Evolutionary conservation across 2,113 vertebrate genomes (phyloP).

Genomic region (Elachura formosa): DNA sequence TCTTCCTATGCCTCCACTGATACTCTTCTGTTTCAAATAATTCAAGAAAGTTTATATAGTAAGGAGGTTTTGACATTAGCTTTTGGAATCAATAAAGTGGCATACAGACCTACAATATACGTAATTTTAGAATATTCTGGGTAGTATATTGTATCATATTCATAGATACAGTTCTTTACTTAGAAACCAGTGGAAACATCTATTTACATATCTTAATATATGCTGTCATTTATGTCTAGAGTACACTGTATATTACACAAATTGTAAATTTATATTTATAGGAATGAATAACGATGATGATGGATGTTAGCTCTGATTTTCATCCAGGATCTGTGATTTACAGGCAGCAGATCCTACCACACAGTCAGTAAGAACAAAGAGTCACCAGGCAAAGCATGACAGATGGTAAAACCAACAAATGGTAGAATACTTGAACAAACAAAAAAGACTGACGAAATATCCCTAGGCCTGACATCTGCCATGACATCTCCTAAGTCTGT

Average conservation of each 20-base stretch:
- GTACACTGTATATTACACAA: not conserved
- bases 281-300: not conserved
- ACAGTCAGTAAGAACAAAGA: not conserved
- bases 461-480: slow-evolving; percentile 11
- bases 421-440: not conserved
- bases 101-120: not conserved
- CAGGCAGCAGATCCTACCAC: not conserved
- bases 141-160: not conserved
- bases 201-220: not conserved
- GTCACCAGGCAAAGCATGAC: not conserved
- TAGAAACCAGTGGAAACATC: not conserved
- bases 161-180: not conserved
- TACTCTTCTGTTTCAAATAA: not conserved
- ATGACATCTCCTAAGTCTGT: slow-evolving; percentile 1
- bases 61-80: not conserved
- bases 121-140: not conserved
- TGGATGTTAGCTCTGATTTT: not conserved
- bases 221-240: not conserved
- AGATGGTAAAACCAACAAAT: slow-evolving; percentile 26
- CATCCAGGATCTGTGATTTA: not conserved
- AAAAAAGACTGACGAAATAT: slow-evolving; percentile 1
- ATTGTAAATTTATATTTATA: not conserved
- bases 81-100: not conserved
- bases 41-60: not conserved
- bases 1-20: not conserved